These are phyloP conservation scores for Tychaedon coryphoeus DNA, from an alignment of 2,113 vertebrate genomes.

Conservation along the genomic window DNA sequence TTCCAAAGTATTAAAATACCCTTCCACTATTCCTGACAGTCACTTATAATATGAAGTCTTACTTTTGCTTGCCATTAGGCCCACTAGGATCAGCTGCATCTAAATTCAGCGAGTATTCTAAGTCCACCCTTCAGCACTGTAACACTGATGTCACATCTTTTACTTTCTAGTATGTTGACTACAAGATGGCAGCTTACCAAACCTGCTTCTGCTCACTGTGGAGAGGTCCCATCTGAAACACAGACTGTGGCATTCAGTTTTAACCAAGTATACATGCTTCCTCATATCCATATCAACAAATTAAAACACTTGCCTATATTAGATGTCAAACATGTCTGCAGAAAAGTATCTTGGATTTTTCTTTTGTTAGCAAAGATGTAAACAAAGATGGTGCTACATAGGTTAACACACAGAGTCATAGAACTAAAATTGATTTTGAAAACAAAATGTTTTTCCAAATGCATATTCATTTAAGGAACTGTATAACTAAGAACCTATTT, in stretches of 20 bases:
- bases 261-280: not conserved
- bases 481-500: not conserved
- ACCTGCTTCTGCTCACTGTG: not conserved
- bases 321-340: not conserved
- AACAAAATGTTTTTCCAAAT: not conserved
- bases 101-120: not conserved
- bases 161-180: not conserved
- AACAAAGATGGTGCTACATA: not conserved
- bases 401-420: not conserved
- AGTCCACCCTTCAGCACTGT: not conserved
- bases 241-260: fast-evolving
- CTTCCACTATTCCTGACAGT: not conserved
- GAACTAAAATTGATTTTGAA: not conserved
- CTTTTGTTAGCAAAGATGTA: not conserved
- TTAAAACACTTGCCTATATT: not conserved
- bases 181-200: not conserved
- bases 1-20: not conserved
- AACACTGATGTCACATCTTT: not conserved
- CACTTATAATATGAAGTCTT: not conserved
- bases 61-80: not conserved
- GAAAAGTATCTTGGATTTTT: not conserved
- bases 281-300: not conserved
- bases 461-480: not conserved
- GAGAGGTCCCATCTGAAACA: not conserved
- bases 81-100: not conserved